Conservation (phyloP, 2,797 vertebrate species). For the Champsocephalus esox region DNA sequence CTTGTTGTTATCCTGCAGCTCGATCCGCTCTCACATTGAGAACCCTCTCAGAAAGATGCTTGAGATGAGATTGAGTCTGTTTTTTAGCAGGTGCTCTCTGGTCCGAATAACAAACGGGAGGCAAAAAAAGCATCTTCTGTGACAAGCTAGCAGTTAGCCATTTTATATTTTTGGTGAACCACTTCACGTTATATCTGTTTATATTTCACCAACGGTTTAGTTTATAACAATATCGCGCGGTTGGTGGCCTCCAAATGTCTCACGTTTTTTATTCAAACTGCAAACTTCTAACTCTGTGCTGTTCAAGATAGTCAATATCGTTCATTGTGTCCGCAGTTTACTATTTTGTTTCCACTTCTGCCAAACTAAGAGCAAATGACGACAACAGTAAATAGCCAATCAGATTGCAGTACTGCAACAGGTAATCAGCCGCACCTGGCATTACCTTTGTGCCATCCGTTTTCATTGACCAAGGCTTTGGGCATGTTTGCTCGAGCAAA, state of each 20-base stretch:
- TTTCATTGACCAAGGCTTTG: neutral
- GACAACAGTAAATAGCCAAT: constrained; percentile 1
- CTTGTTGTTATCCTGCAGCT: neutral
- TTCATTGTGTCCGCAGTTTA: neutral
- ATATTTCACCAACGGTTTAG: neutral
- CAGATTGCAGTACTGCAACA: neutral
- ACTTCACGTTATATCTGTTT: neutral
- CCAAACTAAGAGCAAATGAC: neutral
- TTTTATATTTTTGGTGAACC: neutral
- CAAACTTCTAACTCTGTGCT: neutral
- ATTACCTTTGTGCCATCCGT: neutral
- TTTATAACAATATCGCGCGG: neutral
- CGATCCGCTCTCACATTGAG: neutral
- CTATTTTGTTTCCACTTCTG: neutral
- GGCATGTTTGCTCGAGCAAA: neutral
- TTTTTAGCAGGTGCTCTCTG: neutral
- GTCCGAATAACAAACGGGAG: neutral
- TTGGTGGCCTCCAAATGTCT: neutral
- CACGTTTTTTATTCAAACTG: too few species aligned
- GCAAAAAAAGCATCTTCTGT: neutral
- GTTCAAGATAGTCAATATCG: neutral
- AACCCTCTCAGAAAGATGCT: neutral
- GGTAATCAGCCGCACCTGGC: neutral
- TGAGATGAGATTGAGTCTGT: neutral
- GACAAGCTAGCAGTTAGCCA: neutral